Evolutionary conservation across 2,113 vertebrate genomes (phyloP).

Genomic region (Symphodus melops): DNA sequence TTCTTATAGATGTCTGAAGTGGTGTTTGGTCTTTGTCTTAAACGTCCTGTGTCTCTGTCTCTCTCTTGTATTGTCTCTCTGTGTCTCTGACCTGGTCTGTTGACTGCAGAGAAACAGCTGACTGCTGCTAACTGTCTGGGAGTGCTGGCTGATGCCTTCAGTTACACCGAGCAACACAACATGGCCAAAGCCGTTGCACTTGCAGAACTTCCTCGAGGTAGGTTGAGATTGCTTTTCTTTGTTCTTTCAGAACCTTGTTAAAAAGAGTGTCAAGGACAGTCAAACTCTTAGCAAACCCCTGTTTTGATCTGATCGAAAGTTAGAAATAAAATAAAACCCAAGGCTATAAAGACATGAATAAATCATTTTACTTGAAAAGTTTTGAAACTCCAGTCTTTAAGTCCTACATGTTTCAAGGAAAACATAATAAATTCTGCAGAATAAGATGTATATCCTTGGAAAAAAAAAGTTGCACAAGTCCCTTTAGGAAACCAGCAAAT

Average conservation of each 20-base stretch:
- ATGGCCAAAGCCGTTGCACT: constrained; percentile 98
- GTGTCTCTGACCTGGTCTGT: constrained; percentile 13
- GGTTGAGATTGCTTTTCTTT: neutral
- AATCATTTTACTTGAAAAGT: too few species aligned
- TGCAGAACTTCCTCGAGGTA: constrained; percentile 97
- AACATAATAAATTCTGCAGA: too few species aligned
- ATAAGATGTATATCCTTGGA: too few species aligned
- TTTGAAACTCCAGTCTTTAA: too few species aligned
- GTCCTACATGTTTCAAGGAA: too few species aligned
- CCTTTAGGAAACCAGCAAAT: too few species aligned
- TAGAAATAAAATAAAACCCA: too few species aligned
- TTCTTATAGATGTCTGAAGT: constrained; percentile 71
- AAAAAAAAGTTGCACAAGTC: too few species aligned
- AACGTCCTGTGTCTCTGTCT: constrained; percentile 47
- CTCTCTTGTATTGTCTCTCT: constrained; percentile 19
- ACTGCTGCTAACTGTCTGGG: constrained; percentile 97
- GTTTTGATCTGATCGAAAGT: neutral
- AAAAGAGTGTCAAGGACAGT: too few species aligned
- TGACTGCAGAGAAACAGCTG: constrained; percentile 92
- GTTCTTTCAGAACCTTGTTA: neutral
- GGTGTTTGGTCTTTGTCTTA: constrained; percentile 19
- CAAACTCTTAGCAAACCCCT: too few species aligned
- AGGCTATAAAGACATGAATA: too few species aligned
- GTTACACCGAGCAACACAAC: constrained; percentile 95
- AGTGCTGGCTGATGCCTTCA: constrained; percentile 97